Conservation (phyloP, 1,140 invertebrate genomes). For the Drosophila watanabei region DNA sequence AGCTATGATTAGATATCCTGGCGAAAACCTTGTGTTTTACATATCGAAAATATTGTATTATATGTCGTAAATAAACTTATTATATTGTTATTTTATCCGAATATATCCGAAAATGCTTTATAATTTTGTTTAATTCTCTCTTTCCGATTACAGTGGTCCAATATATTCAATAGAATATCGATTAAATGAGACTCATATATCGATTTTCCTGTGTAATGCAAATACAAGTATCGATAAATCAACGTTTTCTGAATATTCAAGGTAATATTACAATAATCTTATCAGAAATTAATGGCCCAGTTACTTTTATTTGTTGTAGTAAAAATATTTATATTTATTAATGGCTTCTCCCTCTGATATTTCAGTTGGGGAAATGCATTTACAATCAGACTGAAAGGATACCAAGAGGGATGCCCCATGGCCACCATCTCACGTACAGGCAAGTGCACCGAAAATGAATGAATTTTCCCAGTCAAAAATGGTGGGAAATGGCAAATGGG, state of each 20-base stretch:
- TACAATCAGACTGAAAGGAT: conserved; percentile 24
- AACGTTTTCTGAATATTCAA: not conserved
- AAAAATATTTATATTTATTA: conserved; percentile 30
- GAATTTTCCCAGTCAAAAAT: conserved; percentile 28
- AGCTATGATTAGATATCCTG: not conserved
- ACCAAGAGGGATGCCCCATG: not conserved
- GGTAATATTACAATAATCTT: not conserved
- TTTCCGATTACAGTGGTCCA: too few species aligned
- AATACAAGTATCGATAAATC: not conserved
- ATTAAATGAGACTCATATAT: not conserved
- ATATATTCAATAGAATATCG: not conserved
- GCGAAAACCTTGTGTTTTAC: too few species aligned
- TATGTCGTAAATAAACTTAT: not conserved
- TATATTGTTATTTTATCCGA: not conserved
- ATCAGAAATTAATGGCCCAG: conserved; percentile 14
- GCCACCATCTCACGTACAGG: not conserved
- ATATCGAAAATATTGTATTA: not conserved
- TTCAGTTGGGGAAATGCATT: conserved; percentile 18
- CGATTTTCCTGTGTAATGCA: not conserved
- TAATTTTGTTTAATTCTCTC: not conserved
- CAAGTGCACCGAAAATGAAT: conserved; percentile 27
- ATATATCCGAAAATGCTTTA: not conserved
- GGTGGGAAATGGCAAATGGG: conserved; percentile 5
- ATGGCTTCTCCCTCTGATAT: conserved; percentile 2
- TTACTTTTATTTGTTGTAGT: not conserved